Percentiles rank a stretch among this genome's conserved stretches.
Evolutionary conservation across 2,113 vertebrate species (phyloP).

Genomic region (Bettongia penicillata): DNA sequence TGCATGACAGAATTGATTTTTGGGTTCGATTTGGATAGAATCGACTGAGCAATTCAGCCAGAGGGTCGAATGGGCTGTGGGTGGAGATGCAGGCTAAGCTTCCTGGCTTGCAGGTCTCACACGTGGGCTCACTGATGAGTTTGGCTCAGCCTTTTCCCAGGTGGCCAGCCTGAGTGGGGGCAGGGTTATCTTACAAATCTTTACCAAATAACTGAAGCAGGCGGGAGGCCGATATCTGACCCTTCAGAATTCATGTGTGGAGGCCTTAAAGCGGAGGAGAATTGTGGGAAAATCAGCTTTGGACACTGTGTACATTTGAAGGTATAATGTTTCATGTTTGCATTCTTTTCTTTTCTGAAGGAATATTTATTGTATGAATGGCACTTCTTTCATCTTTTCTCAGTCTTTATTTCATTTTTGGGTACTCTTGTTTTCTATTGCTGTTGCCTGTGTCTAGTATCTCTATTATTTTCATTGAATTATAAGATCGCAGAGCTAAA

Average conservation of each 20-base stretch:
- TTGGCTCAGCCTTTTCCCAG: neutral
- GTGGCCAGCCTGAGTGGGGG: neutral
- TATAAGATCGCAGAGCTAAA: neutral
- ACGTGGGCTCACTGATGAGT: neutral
- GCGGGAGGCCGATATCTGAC: neutral
- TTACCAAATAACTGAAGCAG: neutral
- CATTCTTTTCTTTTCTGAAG: neutral
- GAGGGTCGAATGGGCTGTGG: neutral
- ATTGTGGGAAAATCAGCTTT: neutral
- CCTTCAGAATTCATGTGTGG: neutral
- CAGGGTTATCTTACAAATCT: neutral
- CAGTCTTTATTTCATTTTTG: neutral
- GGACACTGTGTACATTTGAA: neutral
- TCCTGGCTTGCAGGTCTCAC: neutral
- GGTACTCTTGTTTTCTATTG: neutral
- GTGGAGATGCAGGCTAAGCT: neutral
- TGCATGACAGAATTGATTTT: neutral
- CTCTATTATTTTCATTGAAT: neutral
- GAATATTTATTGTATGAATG: neutral
- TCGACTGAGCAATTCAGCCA: neutral
- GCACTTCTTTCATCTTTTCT: neutral
- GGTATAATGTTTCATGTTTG: neutral
- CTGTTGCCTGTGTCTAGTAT: neutral
- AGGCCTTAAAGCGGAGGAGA: neutral
- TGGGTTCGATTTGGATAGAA: neutral